These are phyloP conservation scores for Mormyrops attenuatus DNA, from an alignment of 2,797 vertebrate species.

Conservation along the genomic window DNA sequence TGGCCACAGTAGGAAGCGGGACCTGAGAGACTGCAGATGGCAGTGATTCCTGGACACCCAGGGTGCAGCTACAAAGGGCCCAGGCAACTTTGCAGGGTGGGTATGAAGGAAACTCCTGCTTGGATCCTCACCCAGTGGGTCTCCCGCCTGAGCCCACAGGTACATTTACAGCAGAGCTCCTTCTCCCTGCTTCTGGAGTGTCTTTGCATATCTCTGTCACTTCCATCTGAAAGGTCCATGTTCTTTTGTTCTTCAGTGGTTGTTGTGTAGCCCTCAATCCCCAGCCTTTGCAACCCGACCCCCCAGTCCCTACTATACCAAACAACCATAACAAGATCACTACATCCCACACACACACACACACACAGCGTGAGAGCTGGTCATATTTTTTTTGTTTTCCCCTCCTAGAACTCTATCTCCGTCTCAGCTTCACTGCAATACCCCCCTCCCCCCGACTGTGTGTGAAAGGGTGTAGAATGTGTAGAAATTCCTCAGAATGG, in stretches of 20 bases:
- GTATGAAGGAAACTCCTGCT: neutral
- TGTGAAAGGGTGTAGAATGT: neutral
- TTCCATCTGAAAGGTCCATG: neutral
- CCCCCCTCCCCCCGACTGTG: neutral
- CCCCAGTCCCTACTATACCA: neutral
- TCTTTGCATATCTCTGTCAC: neutral
- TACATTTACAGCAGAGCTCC: neutral
- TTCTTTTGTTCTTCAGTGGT: neutral
- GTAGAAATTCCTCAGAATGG: slow-evolving; percentile 38
- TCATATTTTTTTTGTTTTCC: slow-evolving; percentile 12
- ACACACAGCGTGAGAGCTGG: neutral
- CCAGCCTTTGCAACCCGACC: neutral
- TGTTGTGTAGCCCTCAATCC: neutral
- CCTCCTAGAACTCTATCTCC: neutral
- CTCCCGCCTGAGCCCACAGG: neutral
- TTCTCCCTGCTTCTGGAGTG: neutral
- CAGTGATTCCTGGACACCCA: slow-evolving; percentile 40
- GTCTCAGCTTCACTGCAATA: neutral
- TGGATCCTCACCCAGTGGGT: neutral
- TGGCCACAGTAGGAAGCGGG: slow-evolving; percentile 33
- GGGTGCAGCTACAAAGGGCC: slow-evolving; percentile 6
- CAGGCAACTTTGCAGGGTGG: slow-evolving; percentile 9
- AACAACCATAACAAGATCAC: neutral
- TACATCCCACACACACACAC: neutral
- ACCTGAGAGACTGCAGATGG: slow-evolving; percentile 55